Conservation (phyloP, 2,797 vertebrate genomes). For the Pseudochirops corinnae region DNA sequence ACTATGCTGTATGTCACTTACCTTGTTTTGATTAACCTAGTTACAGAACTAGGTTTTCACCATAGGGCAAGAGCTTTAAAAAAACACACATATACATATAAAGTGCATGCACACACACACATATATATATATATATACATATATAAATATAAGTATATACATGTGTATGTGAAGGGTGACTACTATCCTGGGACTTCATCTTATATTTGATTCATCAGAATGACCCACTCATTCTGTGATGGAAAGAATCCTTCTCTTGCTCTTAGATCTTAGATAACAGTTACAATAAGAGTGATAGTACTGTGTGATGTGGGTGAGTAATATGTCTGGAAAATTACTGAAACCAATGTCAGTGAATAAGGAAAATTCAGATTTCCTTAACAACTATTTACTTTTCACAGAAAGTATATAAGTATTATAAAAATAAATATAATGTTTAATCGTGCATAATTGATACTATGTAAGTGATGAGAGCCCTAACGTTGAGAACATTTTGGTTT, state of each 20-base stretch:
- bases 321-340: conserved; percentile 20
- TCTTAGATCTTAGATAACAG: conserved; percentile 21
- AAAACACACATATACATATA: background rate
- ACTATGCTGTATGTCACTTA: background rate
- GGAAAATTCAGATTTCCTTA: conserved; percentile 42
- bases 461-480: background rate
- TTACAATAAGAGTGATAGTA: background rate
- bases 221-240: background rate
- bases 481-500: background rate
- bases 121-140: too few species aligned
- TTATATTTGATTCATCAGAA: background rate
- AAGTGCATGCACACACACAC: too few species aligned
- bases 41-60: background rate
- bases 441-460: conserved; percentile 13
- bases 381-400: conserved; percentile 11
- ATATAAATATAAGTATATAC: too few species aligned
- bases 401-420: conserved; percentile 39
- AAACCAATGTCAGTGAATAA: conserved; percentile 34
- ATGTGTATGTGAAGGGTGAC: background rate
- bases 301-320: background rate
- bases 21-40: conserved; percentile 18
- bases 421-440: conserved; percentile 50
- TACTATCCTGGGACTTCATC: background rate
- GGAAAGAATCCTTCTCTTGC: conserved; percentile 1
- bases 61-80: background rate